Evolutionary conservation across 2,797 vertebrate genomes (phyloP).

Genomic region (Chaetodon trifasciatus): DNA sequence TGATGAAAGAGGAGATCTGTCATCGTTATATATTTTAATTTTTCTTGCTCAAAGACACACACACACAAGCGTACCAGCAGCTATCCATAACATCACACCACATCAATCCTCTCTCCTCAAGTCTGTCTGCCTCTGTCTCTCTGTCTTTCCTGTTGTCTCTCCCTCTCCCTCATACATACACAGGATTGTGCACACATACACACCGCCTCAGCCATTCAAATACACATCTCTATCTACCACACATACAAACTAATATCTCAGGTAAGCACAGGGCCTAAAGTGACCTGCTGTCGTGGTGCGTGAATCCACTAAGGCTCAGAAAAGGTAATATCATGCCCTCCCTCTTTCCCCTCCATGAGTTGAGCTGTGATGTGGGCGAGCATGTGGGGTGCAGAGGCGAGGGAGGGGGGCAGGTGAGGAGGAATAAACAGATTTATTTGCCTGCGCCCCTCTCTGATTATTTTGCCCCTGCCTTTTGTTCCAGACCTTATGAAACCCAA

Average conservation of each 20-base stretch:
- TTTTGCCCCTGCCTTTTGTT: conserved; percentile 87
- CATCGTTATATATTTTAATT: conserved; percentile 20
- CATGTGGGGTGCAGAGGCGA: conserved; percentile 64
- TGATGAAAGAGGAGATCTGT: conserved; percentile 31
- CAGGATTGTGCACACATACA: conserved; percentile 59
- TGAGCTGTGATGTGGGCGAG: conserved; percentile 75
- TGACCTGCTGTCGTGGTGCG: conserved; percentile 78
- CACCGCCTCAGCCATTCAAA: conserved; percentile 73
- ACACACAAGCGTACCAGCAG: conserved; percentile 20
- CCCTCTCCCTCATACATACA: conserved; percentile 69
- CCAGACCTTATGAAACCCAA: conserved; percentile 95
- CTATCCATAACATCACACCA: conserved; percentile 62
- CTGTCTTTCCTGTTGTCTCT: conserved; percentile 67
- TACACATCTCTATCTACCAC: conserved; percentile 79
- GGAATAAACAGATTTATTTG: conserved; percentile 93
- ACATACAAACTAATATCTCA: conserved; percentile 85
- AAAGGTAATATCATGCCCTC: conserved; percentile 82
- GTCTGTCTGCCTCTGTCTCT: conserved; percentile 36
- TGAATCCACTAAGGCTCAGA: conserved; percentile 81
- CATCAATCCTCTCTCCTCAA: conserved; percentile 44
- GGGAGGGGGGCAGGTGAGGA: conserved; percentile 72
- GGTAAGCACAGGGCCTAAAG: conserved; percentile 84
- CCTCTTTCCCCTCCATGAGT: conserved; percentile 66
- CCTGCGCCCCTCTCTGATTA: conserved; percentile 88
- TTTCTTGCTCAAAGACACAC: conserved; percentile 21